A percentile compares a stretch with the other conserved stretches of the same genome.
phyloP scores from a whole-genome alignment of 35 echinoderm and acorn worm species.

The Stichopus chloronotus region DNA sequence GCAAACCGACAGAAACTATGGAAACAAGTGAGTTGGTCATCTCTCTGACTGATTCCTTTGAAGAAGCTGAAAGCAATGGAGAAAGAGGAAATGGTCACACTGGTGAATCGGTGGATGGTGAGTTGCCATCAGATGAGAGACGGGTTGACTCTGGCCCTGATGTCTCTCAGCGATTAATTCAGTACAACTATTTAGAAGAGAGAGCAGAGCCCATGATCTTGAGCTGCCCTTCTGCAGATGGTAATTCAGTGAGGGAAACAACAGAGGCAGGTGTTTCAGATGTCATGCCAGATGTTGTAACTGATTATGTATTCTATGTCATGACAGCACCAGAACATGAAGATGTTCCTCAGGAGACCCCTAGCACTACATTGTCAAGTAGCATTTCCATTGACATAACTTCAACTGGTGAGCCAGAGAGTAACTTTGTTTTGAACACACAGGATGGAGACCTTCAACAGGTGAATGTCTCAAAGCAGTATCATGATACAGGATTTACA shows the following conservation, averaged over 20 bases:
- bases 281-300: not conserved
- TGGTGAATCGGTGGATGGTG: not conserved
- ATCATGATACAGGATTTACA: not conserved
- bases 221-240: too few relatives aligned
- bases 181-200: too few relatives aligned
- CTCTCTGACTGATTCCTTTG: not conserved
- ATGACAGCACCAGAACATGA: not conserved
- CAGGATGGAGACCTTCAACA: not conserved
- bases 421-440: too few relatives aligned
- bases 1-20: not conserved
- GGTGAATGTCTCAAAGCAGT: not conserved
- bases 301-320: not conserved
- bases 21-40: not conserved
- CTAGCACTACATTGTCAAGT: too few relatives aligned
- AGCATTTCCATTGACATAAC: too few relatives aligned
- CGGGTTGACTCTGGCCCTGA: not conserved
- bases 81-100: not conserved
- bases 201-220: too few relatives aligned
- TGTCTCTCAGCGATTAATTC: not conserved
- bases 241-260: too few relatives aligned
- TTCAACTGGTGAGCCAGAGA: too few relatives aligned
- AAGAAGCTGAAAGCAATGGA: not conserved
- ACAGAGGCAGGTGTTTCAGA: not conserved
- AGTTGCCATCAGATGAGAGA: not conserved
- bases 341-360: not conserved